Base-by-base conservation (phyloP, 35 echinoderm and acorn worm genomes). In the Apostichopus japonicus region DNA sequence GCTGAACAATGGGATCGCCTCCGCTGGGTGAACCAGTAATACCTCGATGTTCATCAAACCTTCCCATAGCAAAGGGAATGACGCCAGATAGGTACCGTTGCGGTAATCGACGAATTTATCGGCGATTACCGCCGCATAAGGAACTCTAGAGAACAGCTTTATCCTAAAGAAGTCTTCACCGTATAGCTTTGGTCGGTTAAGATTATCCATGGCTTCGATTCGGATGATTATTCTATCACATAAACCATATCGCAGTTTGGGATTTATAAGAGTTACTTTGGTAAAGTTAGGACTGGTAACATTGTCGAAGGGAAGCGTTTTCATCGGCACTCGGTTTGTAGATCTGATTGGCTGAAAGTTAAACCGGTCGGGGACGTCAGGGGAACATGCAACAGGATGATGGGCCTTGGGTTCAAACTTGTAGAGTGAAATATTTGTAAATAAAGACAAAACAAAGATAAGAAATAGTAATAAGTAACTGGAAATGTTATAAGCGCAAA, bases 1-100 rank as follows among this genome's bases (percentile, higher is more conserved):
- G 10, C 5, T 7, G 21, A 84, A 58, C 81, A 84, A 57, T 57
- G 81, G 81, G 17, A 84, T 57, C 8, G 81, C 81, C 23, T 84
- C 81, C 4, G 81, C 81, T 58, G 81, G 81, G 24, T 84, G 81
- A 21, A 58, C 51, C 53, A 84, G 9, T 23, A 84, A 22, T 22
- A 84, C 54, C 17, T 84, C 5, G 4, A 84, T 22, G 23, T 4
- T 7, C 11, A 94, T 76, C 3, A 22, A 19, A 9, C 88, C 93
- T 23, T 59, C 80, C 93, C 93, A 94, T 8, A 84, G 16, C 1
- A 84, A 16, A 22, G 16, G 54, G 57, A 84, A 84, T 8, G 23
- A 15, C 15, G 81, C 81, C 19, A 24, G 53, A 22, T 84, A 84
- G 8, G 81, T 84, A 5, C 81, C 81, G 22, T 84, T 84, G 56